Evolutionary conservation across 2,113 vertebrate genomes (phyloP).

Genomic region (Globicephala melas): DNA sequence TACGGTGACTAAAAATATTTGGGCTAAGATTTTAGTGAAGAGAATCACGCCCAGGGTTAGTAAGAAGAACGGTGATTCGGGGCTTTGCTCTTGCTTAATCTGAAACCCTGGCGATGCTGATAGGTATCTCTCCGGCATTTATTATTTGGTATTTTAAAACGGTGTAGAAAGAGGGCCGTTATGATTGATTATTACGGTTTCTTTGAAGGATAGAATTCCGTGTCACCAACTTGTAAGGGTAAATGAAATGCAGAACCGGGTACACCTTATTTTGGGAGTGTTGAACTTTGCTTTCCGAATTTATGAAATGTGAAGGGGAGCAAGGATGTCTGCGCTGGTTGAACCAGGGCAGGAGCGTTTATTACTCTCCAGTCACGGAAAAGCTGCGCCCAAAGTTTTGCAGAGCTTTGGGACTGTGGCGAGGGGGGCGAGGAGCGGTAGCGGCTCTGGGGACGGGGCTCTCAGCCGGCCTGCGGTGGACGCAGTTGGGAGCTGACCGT

Average conservation of each 20-base stretch:
- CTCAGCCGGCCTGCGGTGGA: neutral
- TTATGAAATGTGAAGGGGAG: slow-evolving; percentile 62
- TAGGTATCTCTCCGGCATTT: slow-evolving; percentile 64
- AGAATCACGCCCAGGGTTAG: slow-evolving; percentile 64
- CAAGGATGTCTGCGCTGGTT: slow-evolving; percentile 16
- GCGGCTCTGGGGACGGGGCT: neutral
- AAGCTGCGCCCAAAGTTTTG: slow-evolving; percentile 28
- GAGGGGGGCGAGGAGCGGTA: neutral
- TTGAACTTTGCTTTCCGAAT: slow-evolving; percentile 39
- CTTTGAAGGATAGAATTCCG: slow-evolving; percentile 65
- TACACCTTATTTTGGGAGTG: slow-evolving; percentile 24
- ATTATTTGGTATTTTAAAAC: slow-evolving; percentile 70
- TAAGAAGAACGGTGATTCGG: slow-evolving; percentile 55
- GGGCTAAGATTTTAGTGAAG: slow-evolving; percentile 65
- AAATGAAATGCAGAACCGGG: neutral
- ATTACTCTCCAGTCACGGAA: slow-evolving; percentile 63
- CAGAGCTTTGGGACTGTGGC: slow-evolving; percentile 42
- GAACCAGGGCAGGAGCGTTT: slow-evolving; percentile 41
- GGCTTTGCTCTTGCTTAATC: slow-evolving; percentile 72
- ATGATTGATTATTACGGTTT: slow-evolving; percentile 59
- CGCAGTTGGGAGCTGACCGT: neutral
- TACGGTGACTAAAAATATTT: neutral
- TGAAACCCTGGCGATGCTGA: slow-evolving; percentile 69
- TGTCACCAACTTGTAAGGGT: slow-evolving; percentile 45
- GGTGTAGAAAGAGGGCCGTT: slow-evolving; percentile 53